Conservation (phyloP, 2,797 vertebrate species). For the Pteronotus mesoamericanus region DNA sequence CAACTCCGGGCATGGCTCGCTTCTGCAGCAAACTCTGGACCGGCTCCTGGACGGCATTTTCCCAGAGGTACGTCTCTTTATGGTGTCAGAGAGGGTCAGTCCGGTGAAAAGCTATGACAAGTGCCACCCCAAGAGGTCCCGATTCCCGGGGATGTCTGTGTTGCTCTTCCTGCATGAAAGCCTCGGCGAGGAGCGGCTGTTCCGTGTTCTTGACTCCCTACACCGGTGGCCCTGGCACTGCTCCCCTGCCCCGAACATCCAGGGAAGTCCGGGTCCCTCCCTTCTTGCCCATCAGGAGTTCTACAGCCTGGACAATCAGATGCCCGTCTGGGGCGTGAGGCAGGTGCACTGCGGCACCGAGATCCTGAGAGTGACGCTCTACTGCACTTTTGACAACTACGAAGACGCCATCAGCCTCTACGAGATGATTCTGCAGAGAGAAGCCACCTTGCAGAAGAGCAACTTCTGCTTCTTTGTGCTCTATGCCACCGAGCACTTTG, state of each 20-base stretch:
- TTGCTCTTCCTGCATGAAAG: constrained; percentile 91
- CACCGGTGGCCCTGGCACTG: constrained; percentile 91
- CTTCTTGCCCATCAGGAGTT: constrained; percentile 87
- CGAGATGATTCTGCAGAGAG: constrained; percentile 89
- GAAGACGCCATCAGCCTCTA: constrained; percentile 92
- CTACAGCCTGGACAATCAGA: constrained; percentile 89
- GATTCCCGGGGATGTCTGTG: constrained; percentile 91
- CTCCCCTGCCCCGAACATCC: constrained; percentile 81
- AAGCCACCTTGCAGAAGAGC: constrained; percentile 84
- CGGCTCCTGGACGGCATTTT: constrained; percentile 88
- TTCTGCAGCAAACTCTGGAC: constrained; percentile 90
- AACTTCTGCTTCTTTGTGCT: constrained; percentile 89
- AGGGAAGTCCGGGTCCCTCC: constrained; percentile 69
- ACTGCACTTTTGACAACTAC: constrained; percentile 91
- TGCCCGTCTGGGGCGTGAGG: constrained; percentile 94
- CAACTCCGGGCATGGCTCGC: constrained; percentile 85
- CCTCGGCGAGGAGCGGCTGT: constrained; percentile 89
- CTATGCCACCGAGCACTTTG: constrained; percentile 61
- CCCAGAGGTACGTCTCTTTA: constrained; percentile 87
- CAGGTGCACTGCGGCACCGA: constrained; percentile 87
- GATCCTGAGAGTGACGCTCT: constrained; percentile 90
- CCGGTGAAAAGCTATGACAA: constrained; percentile 78
- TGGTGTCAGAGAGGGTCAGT: constrained; percentile 89
- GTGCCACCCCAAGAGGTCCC: constrained; percentile 66
- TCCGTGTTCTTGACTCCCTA: constrained; percentile 88